Base-by-base conservation (phyloP, 2,888 invertebrate species). In the Ophion slaviceki region DNA sequence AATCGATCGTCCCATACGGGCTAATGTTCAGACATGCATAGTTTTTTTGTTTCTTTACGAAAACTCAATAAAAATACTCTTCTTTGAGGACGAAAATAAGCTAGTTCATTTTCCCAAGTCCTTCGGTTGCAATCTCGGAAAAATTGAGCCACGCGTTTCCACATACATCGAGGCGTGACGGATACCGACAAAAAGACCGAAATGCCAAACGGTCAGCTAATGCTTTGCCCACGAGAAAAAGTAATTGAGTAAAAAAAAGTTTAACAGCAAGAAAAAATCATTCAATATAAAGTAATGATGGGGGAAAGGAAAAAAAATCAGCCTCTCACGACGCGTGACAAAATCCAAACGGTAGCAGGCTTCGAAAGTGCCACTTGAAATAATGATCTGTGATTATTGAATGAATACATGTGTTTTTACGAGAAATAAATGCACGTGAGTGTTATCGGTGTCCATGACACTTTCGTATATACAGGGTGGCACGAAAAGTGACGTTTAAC, bases 371-470 rank as follows among this genome's bases (percentile, higher is more conserved):
- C 61, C 67, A 62, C 67, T 74, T 62, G 71, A 83, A 88, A 89
- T 89, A 89, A 89, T 89, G 87, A 80, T 77, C 87, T 88, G 87
- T 86, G 82, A 89, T 89, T 88, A 90, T 87, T 85, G 86, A 87
- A 87, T 89, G 75, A 84, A 82, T 75, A 75, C 47, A 62, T 24
- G 20, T 67, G 20, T 78, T 72, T 80, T 59, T 75, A 47, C 67
- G 45, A 32, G 11, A 8, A 61, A 72, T 85, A 85, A 86, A 86
- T 76, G 78, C 77, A 62, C 47, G 80, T 57, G 77, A 53, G 77
- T 53, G 53, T 53, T 53, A 17, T 17, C 53, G 11, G 53, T 53
- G 17, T 53, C 2, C 17, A 53, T 17, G 53, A 53, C 53, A 53
- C 17, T 17, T 17, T 53, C 53, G 17, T 17, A 53, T 53, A 14